Conservation (phyloP, 2,888 invertebrate genomes). For the Drosophila maculinotata region DNA sequence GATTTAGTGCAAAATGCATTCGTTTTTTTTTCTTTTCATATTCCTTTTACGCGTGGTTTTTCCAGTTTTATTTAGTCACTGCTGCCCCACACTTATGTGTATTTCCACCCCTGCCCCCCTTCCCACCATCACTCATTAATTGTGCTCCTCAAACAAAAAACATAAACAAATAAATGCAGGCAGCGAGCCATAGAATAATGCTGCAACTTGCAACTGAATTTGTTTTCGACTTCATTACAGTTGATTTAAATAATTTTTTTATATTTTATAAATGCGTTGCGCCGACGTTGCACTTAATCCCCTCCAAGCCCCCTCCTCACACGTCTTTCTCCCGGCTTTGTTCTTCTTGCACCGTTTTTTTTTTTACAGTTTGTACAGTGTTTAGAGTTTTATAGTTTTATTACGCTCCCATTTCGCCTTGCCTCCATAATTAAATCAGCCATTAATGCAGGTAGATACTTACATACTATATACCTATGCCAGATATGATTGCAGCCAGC, state of each 20-base stretch:
- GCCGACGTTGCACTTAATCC: conserved; percentile 22
- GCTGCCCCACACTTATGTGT: neutral
- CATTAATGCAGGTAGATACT: conserved; percentile 43
- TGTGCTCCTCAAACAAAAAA: conserved; percentile 32
- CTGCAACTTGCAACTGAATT: conserved; percentile 62
- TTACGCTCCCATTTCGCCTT: conserved; percentile 25
- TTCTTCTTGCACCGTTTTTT: conserved; percentile 44
- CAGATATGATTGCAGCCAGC: conserved; percentile 11
- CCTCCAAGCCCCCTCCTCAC: neutral
- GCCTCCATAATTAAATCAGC: conserved; percentile 59
- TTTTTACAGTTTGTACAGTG: conserved; percentile 36
- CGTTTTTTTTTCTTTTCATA: conserved; percentile 38
- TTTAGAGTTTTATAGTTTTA: conserved; percentile 37
- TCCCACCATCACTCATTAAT: conserved; percentile 45
- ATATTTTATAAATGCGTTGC: conserved; percentile 44
- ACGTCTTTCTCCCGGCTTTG: neutral
- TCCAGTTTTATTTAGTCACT: conserved; percentile 64
- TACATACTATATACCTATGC: too few species aligned
- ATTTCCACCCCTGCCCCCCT: neutral
- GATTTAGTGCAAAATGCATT: conserved; percentile 72
- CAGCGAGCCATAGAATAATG: conserved; percentile 41
- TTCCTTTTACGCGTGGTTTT: conserved; percentile 70
- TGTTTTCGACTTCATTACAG: conserved; percentile 76
- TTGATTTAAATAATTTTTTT: conserved; percentile 71
- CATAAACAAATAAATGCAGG: conserved; percentile 37